Conservation (phyloP, 1,140 invertebrate species). For the Lepidurus arcticus region DNA sequence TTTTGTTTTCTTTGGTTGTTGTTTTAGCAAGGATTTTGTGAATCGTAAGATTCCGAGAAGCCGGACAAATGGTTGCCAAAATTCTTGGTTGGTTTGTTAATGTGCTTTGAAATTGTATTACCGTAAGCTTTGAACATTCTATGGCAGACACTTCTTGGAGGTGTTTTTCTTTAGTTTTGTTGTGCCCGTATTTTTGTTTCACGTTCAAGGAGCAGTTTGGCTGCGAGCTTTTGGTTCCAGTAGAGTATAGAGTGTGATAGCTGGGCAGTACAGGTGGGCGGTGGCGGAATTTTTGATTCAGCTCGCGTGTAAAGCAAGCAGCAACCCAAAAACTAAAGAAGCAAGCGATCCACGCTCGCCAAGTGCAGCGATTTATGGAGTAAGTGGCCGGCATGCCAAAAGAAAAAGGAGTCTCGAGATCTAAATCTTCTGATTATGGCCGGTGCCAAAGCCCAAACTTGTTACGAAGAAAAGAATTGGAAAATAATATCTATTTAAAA, state of each 20-base stretch:
- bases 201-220: too few relatives aligned
- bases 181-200: too few relatives aligned
- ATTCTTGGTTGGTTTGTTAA: too few relatives aligned
- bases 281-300: slow-evolving; percentile 21
- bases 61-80: too few relatives aligned
- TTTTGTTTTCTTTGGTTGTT: too few relatives aligned
- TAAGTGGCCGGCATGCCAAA: slow-evolving; percentile 20
- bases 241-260: not conserved
- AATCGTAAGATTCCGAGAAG: too few relatives aligned
- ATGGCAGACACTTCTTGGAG: too few relatives aligned
- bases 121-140: too few relatives aligned
- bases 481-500: not conserved
- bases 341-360: not conserved
- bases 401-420: slow-evolving; percentile 19
- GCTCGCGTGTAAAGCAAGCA: slow-evolving; percentile 3
- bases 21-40: too few relatives aligned
- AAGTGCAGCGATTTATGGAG: slow-evolving; percentile 21
- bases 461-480: slow-evolving; percentile 4
- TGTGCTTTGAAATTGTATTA: too few relatives aligned
- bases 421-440: slow-evolving; percentile 18
- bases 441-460: slow-evolving; percentile 14
- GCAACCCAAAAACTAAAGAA: not conserved
- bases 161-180: too few relatives aligned
- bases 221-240: too few relatives aligned
- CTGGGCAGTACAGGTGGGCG: slow-evolving; percentile 7